A percentile compares a stretch with the other conserved stretches of the same genome.
Conservation (phyloP, 1,140 invertebrate species). For the Drosophila mayri region DNA sequence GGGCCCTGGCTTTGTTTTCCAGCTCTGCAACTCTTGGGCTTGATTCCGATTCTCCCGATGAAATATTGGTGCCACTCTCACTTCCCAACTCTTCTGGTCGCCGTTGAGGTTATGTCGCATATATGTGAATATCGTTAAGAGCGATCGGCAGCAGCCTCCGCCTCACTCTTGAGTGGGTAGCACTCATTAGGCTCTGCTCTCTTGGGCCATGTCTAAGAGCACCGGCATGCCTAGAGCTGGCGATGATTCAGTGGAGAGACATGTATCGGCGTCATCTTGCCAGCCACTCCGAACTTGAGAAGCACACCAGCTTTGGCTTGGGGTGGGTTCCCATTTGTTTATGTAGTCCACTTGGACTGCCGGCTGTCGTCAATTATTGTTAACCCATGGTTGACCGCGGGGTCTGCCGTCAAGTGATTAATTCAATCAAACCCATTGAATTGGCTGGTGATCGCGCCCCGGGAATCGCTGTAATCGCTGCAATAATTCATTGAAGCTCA, state of each 20-base stretch:
- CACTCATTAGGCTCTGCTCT: conserved; percentile 4
- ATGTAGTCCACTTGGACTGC: conserved; percentile 8
- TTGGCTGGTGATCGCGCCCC: conserved; percentile 45
- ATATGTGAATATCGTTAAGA: conserved; percentile 29
- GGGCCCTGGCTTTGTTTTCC: conserved; percentile 1
- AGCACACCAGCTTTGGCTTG: conserved; percentile 10
- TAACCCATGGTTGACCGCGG: conserved; percentile 64
- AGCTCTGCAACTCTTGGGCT: conserved; percentile 1
- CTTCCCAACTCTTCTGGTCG: conserved; percentile 17
- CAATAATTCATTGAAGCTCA: conserved; percentile 41
- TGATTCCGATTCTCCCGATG: background rate
- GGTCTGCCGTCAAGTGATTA: conserved; percentile 58
- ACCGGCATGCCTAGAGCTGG: conserved; percentile 23
- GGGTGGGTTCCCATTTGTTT: conserved; percentile 43
- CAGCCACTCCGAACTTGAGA: conserved; percentile 44
- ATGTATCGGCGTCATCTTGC: conserved; percentile 29
- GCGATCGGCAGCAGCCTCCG: conserved; percentile 17
- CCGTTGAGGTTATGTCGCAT: conserved; percentile 66
- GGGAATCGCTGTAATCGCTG: conserved; percentile 19
- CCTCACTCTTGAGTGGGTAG: conserved; percentile 20
- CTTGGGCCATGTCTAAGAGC: conserved; percentile 15
- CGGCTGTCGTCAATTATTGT: conserved; percentile 59
- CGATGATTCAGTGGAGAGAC: conserved; percentile 24
- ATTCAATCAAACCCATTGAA: conserved; percentile 63
- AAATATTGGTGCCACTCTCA: conserved; percentile 3